Conservation (phyloP, 2,888 invertebrate species). For the Tachina fera region DNA sequence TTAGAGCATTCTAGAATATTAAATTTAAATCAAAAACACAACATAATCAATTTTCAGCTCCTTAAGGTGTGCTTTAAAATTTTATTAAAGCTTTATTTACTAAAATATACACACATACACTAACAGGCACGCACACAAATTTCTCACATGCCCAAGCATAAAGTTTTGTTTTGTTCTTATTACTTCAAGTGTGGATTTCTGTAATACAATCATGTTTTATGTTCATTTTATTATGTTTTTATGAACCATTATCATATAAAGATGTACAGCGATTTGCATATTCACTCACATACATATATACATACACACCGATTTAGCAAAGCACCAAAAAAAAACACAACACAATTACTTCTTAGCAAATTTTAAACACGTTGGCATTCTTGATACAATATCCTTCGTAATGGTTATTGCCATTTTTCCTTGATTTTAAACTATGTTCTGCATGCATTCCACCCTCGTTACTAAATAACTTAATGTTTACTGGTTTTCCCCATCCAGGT, state of each 20-base stretch:
- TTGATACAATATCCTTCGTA: not conserved
- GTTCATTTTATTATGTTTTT: slow-evolving; percentile 60
- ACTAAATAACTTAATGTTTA: slow-evolving; percentile 10
- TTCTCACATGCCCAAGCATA: not conserved
- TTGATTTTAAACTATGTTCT: slow-evolving; percentile 25
- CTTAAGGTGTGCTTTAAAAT: slow-evolving; percentile 46
- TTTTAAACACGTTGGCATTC: slow-evolving; percentile 45
- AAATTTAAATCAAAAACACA: not conserved
- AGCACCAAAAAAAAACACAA: not conserved
- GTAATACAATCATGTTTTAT: slow-evolving; percentile 55
- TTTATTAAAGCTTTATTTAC: slow-evolving; percentile 41
- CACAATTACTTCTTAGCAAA: slow-evolving; percentile 21
- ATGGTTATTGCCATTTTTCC: slow-evolving; percentile 9
- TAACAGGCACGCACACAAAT: not conserved
- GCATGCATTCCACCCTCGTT: slow-evolving; percentile 47
- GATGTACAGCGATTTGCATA: not conserved
- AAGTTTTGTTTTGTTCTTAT: not conserved
- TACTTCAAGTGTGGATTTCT: not conserved
- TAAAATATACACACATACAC: not conserved
- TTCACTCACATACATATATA: not conserved
- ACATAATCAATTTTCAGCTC: slow-evolving; percentile 11
- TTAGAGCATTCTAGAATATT: not conserved
- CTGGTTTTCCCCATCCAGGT: slow-evolving; percentile 13
- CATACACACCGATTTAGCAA: not conserved
- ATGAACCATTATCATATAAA: slow-evolving; percentile 42